Evolutionary conservation across 2,113 vertebrate genomes (phyloP), one percentile per base, ranked within the genome.

Genomic region (Brienomyrus longianalis): DNA sequence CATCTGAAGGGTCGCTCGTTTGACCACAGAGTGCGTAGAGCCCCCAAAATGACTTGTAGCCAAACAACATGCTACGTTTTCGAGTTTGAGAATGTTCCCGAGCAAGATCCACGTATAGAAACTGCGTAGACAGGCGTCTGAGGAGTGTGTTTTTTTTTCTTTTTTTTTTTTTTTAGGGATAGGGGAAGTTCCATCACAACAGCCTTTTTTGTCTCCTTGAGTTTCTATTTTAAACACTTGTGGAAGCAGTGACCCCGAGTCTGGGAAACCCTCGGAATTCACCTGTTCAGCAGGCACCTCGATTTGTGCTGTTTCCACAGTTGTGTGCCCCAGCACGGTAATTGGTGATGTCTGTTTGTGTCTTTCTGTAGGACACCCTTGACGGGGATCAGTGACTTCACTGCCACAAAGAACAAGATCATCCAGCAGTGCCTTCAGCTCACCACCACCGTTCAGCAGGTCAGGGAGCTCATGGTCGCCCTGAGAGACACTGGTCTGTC

Each of bases 361-460:
- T 51, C 0, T 17, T 54, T 52, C 93, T 91, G 6, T 92, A 99
- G 98, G 95, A 96, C 98, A 5, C 98, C 98, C 0, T 97, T 99
- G 93, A 97, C 98, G 80, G 98, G 98, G 89, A 97, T 99, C 93
- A 98, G 98, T 86, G 98, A 99, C 93, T 99, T 98, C 94, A 98
- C 98, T 48, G 91, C 96, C 91, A 98, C 97, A 84, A 99, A 99
- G 96, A 99, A 99, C 95, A 98, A 98, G 95, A 98, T 99, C 93
- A 99, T 99, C 93, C 98, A 99, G 91, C 97, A 99, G 87, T 99
- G 98, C 94, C 95, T 99, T 95, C 97, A 99, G 92, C 96, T 99
- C 92, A 99, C 98, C 86, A 99, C 98, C 85, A 97, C 97, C 77
- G 98, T 99, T 94, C 98, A 99, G 93, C 97, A 99, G 98, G 98